Percentiles rank a stretch among this genome's conserved stretches.
Conservation (phyloP, 2,113 vertebrate genomes). For the Bubo blakistoni region DNA sequence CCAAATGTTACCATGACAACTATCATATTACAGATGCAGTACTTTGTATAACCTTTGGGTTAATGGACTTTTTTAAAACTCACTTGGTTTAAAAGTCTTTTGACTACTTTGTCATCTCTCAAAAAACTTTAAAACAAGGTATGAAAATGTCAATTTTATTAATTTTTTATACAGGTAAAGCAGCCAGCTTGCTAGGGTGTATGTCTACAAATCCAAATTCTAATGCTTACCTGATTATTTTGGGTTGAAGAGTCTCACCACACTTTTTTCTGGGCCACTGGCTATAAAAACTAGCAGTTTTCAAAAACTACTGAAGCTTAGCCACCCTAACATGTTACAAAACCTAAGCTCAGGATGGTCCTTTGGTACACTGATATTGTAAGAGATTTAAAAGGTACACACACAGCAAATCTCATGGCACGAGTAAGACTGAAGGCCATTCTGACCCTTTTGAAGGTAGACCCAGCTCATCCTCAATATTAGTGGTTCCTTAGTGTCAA, state of each 20-base stretch:
- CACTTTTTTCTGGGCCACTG: neutral
- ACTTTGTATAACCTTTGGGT: slow-evolving; percentile 9
- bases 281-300: neutral
- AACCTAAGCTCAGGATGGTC: neutral
- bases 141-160: neutral
- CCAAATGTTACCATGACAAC: slow-evolving; percentile 57
- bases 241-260: neutral
- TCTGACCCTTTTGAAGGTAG: neutral
- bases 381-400: neutral
- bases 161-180: neutral
- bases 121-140: neutral
- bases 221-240: neutral
- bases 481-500: neutral
- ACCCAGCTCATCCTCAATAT: neutral
- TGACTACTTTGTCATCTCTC: neutral
- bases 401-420: accelerated
- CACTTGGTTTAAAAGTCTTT: neutral
- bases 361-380: neutral
- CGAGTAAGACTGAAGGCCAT: neutral
- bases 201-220: neutral
- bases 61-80: neutral
- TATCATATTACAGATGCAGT: neutral
- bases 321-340: neutral
- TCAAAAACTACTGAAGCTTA: neutral
- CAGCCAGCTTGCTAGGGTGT: neutral